These are phyloP conservation scores for Gobiocypris rarus DNA, from an alignment of 2,113 vertebrate genomes.

Conservation along the genomic window DNA sequence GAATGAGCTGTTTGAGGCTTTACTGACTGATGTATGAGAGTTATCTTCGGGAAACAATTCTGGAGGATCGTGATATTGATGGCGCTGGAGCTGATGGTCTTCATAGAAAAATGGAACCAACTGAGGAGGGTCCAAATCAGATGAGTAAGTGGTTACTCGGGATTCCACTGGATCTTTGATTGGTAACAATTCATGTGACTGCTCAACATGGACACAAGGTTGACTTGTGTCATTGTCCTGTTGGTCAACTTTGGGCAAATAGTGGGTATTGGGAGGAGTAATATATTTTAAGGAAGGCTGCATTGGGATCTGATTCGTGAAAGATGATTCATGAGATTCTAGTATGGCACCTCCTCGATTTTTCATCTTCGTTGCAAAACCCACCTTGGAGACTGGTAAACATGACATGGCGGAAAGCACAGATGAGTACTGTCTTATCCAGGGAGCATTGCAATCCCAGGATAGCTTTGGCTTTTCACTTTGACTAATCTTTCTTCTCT, in stretches of 20 bases:
- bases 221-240: background rate
- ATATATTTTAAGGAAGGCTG: background rate
- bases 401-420: background rate
- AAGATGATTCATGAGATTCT: background rate
- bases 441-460: background rate
- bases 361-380: background rate
- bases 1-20: conserved; percentile 49
- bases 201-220: background rate
- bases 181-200: background rate
- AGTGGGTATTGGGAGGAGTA: background rate
- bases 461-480: conserved; percentile 12
- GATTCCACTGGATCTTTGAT: background rate
- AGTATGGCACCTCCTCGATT: background rate
- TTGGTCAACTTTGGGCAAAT: background rate
- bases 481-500: conserved; percentile 59
- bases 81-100: background rate
- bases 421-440: background rate
- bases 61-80: conserved; percentile 14
- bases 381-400: background rate
- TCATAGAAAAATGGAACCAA: conserved; percentile 48
- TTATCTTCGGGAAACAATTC: conserved; percentile 28
- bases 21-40: conserved; percentile 36
- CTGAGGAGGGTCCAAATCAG: conserved; percentile 40
- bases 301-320: background rate
- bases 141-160: background rate